Conservation (phyloP, 2,113 vertebrate genomes). For the Pelmatolapia mariae region DNA sequence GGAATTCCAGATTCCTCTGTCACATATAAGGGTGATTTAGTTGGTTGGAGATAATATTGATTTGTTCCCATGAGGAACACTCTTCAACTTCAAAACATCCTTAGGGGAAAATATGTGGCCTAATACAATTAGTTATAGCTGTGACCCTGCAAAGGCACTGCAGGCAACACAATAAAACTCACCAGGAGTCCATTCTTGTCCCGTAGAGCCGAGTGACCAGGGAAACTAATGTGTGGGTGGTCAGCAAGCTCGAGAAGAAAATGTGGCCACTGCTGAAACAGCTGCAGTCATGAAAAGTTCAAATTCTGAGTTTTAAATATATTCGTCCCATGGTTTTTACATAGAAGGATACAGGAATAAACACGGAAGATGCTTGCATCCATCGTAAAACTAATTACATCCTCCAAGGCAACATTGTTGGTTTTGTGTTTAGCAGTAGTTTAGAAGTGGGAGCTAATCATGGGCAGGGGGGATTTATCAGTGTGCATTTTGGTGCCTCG, state of each 20-base stretch:
- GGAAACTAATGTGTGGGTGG: constrained; percentile 20
- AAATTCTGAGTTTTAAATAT: not conserved
- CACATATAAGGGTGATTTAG: not conserved
- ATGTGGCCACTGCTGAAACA: not conserved
- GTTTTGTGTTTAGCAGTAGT: not conserved
- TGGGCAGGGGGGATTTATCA: not conserved
- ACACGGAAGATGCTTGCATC: not conserved
- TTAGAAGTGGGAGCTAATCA: not conserved
- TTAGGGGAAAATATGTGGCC: not conserved
- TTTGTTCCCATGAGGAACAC: not conserved
- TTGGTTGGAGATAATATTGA: not conserved
- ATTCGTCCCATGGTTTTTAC: rapidly evolving
- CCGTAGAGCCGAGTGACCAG: not conserved
- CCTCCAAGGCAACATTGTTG: not conserved
- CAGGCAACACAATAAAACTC: not conserved
- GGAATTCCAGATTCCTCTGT: not conserved
- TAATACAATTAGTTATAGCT: constrained; percentile 1
- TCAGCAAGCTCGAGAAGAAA: not conserved
- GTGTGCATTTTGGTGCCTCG: rapidly evolving
- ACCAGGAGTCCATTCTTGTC: constrained; percentile 5
- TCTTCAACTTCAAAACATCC: not conserved
- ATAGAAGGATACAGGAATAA: not conserved
- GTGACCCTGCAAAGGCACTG: not conserved
- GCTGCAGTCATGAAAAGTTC: not conserved
- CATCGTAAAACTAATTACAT: not conserved